Evolutionary conservation across 2,797 vertebrate genomes (phyloP).

Genomic region (Melopsittacus undulatus): DNA sequence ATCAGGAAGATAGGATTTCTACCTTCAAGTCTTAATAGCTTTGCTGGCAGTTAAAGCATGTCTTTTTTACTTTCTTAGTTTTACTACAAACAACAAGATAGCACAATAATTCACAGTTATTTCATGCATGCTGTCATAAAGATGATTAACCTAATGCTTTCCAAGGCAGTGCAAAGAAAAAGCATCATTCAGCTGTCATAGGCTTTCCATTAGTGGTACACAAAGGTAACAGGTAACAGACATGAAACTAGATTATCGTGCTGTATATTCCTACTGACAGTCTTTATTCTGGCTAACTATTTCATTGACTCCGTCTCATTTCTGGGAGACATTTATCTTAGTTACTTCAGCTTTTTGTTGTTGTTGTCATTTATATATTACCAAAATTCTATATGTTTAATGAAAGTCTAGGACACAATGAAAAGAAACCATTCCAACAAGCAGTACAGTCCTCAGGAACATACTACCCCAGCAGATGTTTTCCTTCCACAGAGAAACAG

Average conservation of each 20-base stretch:
- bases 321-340: not conserved
- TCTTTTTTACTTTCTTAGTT: not conserved
- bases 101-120: not conserved
- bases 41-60: not conserved
- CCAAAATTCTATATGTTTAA: not conserved
- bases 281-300: not conserved
- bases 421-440: not conserved
- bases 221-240: not conserved
- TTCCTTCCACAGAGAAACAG: not conserved
- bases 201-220: not conserved
- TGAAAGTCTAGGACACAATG: not conserved
- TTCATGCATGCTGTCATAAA: not conserved
- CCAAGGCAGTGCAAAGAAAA: not conserved
- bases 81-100: not conserved
- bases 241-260: not conserved
- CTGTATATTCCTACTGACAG: not conserved
- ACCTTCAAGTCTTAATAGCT: not conserved
- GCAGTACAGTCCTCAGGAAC: not conserved
- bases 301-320: not conserved
- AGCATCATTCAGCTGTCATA: not conserved
- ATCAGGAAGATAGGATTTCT: not conserved
- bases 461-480: not conserved
- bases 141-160: not conserved
- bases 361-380: not conserved
- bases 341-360: not conserved